Evolutionary conservation across 1,140 invertebrate genomes (phyloP).

Genomic region (Glomeris maerens): DNA sequence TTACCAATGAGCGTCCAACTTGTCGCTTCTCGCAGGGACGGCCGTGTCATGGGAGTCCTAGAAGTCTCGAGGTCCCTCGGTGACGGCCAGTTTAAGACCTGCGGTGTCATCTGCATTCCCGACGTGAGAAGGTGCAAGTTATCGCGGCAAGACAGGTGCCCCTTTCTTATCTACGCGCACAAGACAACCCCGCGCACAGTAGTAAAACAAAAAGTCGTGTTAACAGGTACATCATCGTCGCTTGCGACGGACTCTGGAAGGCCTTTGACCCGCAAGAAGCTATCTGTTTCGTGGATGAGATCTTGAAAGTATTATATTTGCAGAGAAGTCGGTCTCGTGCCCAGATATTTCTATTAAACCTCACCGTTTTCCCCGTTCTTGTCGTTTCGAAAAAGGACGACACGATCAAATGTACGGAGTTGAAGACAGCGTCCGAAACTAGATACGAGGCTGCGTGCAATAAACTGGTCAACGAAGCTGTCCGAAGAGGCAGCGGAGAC

Average conservation of each 20-base stretch:
- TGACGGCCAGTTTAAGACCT: conserved; percentile 36
- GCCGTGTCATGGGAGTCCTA: conserved; percentile 36
- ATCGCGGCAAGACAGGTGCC: conserved; percentile 28
- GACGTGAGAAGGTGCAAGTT: conserved; percentile 36
- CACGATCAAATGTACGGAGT: conserved; percentile 14
- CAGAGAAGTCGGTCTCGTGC: too few species aligned
- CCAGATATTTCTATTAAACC: too few species aligned
- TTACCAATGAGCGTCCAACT: too few species aligned
- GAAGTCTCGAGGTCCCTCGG: conserved; percentile 40
- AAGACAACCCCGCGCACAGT: not conserved
- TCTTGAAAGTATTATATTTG: conserved; percentile 21
- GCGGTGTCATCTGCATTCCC: conserved; percentile 34
- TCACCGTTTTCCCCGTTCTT: too few species aligned
- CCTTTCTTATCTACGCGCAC: not conserved
- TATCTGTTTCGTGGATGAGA: conserved; percentile 28
- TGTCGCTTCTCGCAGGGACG: conserved; percentile 32
- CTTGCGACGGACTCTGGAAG: conserved; percentile 41
- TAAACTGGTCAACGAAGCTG: conserved; percentile 32
- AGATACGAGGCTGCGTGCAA: conserved; percentile 28
- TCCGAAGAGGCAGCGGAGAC: conserved; percentile 34
- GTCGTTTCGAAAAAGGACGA: too few species aligned
- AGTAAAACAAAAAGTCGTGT: conserved; percentile 9
- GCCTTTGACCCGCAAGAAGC: conserved; percentile 31
- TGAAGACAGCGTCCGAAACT: conserved; percentile 19
- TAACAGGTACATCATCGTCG: conserved; percentile 33